Percentiles rank a stretch among this genome's conserved stretches.
phyloP scores from a whole-genome alignment of 2,113 vertebrate species.

The Oplegnathus fasciatus region DNA sequence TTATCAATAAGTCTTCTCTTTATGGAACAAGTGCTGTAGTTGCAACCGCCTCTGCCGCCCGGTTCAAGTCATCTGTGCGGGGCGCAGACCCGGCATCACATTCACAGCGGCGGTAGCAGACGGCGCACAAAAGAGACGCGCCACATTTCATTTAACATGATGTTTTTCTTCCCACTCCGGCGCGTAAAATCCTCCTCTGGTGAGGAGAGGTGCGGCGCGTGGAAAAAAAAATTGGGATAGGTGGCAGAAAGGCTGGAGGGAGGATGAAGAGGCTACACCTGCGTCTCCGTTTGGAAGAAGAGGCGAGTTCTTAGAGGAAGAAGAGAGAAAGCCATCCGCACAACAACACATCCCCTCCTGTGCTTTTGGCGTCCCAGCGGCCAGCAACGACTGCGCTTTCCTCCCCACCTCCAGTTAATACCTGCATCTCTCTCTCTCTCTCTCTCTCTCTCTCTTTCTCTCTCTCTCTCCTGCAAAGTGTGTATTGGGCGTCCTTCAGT shows the following conservation, averaged over 20 bases:
- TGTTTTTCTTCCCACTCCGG: slow-evolving; percentile 32
- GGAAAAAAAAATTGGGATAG: slow-evolving; percentile 14
- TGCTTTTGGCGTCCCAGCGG: slow-evolving; percentile 43
- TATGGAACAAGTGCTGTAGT: slow-evolving; percentile 57
- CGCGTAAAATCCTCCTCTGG: slow-evolving; percentile 53
- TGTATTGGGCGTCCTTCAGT: slow-evolving; percentile 32
- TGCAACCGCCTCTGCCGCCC: slow-evolving; percentile 34
- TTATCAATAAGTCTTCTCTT: slow-evolving; percentile 65
- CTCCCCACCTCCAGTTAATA: slow-evolving; percentile 60
- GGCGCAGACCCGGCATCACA: slow-evolving; percentile 49
- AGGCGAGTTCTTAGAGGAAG: slow-evolving; percentile 22
- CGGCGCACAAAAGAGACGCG: slow-evolving; percentile 61
- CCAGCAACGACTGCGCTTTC: slow-evolving; percentile 31
- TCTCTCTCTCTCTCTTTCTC: slow-evolving; percentile 39
- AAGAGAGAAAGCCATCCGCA: slow-evolving; percentile 38
- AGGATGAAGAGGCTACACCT: slow-evolving; percentile 53
- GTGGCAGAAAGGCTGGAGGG: slow-evolving; percentile 13
- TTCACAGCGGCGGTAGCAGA: slow-evolving; percentile 49
- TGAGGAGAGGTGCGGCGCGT: slow-evolving; percentile 39
- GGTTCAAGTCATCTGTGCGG: slow-evolving; percentile 74
- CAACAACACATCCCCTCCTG: slow-evolving; percentile 19
- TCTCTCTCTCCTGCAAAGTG: slow-evolving; percentile 17
- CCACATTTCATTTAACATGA: slow-evolving; percentile 41
- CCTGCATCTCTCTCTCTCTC: slow-evolving; percentile 61
- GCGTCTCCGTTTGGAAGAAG: slow-evolving; percentile 34